Evolutionary conservation across 2,113 vertebrate species (phyloP).

Genomic region (Cyanocitta stelleri): DNA sequence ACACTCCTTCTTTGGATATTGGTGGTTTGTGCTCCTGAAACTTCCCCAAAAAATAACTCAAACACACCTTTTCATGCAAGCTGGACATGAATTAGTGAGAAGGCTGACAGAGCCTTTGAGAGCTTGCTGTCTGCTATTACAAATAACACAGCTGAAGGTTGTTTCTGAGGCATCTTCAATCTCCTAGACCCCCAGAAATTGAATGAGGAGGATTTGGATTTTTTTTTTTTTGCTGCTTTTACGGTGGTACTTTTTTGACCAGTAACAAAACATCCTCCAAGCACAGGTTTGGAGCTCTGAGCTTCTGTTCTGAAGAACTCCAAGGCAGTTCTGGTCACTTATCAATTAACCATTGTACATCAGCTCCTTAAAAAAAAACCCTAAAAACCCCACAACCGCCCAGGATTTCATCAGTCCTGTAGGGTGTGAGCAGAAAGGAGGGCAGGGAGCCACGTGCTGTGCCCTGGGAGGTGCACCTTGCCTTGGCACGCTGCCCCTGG

Average conservation of each 20-base stretch:
- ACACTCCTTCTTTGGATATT: not conserved
- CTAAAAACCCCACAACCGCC: fast-evolving
- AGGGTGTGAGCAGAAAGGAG: not conserved
- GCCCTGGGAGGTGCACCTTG: not conserved
- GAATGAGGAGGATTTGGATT: not conserved
- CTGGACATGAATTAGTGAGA: not conserved
- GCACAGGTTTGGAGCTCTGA: not conserved
- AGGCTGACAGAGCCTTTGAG: not conserved
- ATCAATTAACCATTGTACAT: too few species aligned
- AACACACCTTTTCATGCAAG: not conserved
- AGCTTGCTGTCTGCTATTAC: not conserved
- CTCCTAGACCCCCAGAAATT: fast-evolving
- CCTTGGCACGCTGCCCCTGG: not conserved
- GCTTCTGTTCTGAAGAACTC: not conserved
- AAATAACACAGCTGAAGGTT: not conserved
- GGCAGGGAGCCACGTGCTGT: not conserved
- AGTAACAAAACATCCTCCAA: not conserved
- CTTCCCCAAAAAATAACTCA: not conserved
- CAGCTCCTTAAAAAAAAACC: not conserved
- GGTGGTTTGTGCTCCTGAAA: not conserved
- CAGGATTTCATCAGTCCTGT: not conserved
- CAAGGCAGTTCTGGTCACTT: not conserved
- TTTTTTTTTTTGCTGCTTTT: not conserved
- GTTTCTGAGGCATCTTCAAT: not conserved
- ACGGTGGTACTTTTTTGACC: not conserved